Evolutionary conservation across 2,113 vertebrate genomes (phyloP).

Genomic region (Physeter macrocephalus): DNA sequence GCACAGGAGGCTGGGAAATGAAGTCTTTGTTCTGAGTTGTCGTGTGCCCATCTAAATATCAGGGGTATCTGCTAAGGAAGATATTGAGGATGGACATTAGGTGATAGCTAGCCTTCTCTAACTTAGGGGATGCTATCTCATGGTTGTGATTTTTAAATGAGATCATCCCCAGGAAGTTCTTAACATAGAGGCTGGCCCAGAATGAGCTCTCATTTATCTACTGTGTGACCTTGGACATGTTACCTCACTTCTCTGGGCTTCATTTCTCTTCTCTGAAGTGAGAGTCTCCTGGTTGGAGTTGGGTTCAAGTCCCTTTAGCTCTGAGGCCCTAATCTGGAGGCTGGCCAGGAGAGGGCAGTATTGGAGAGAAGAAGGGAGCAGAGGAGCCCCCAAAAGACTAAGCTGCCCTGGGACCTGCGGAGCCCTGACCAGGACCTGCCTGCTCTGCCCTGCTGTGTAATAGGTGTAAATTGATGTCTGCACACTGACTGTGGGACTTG

Average conservation of each 20-base stretch:
- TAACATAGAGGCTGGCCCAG: not conserved
- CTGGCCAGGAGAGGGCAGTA: constrained; percentile 60
- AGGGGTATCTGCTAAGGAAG: not conserved
- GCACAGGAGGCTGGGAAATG: not conserved
- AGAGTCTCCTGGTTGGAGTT: not conserved
- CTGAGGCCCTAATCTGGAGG: not conserved
- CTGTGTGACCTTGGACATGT: not conserved
- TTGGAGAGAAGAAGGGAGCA: not conserved
- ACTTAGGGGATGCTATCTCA: not conserved
- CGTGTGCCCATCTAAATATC: not conserved
- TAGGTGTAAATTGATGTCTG: not conserved
- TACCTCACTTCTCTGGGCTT: not conserved
- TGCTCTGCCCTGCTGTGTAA: fast-evolving
- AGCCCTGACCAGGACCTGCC: not conserved
- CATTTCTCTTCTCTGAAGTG: not conserved
- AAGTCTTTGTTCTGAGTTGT: not conserved
- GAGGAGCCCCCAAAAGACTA: too few relatives aligned
- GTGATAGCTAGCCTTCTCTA: not conserved
- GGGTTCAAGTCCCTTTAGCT: not conserved
- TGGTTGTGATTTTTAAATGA: not conserved
- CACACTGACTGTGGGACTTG: not conserved
- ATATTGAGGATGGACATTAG: not conserved
- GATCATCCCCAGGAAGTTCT: not conserved
- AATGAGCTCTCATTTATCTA: not conserved
- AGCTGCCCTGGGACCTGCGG: not conserved